phyloP scores from a whole-genome alignment of 2,888 invertebrate species.

The Ochropleura plecta region DNA sequence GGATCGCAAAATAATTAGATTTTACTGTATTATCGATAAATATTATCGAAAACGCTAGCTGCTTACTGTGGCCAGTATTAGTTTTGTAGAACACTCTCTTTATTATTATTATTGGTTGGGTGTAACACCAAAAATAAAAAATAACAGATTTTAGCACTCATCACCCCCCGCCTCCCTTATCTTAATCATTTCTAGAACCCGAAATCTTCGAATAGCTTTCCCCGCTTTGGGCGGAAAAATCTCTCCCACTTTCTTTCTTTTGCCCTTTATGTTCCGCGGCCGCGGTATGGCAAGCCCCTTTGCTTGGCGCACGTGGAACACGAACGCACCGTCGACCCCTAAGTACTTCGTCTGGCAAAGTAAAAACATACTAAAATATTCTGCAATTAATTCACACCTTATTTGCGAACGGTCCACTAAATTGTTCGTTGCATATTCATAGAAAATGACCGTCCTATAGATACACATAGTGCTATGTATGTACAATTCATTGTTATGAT shows the following conservation, averaged over 20 bases:
- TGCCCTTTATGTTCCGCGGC: too few relatives aligned
- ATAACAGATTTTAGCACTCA: not conserved
- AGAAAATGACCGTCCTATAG: constrained; percentile 47
- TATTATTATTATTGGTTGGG: not conserved
- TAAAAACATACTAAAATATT: not conserved
- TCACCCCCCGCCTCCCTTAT: not conserved
- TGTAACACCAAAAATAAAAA: too few relatives aligned
- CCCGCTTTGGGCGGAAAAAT: too few relatives aligned
- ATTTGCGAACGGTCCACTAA: constrained; percentile 57
- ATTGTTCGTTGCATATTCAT: constrained; percentile 65
- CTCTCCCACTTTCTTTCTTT: too few relatives aligned
- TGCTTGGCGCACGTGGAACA: too few relatives aligned
- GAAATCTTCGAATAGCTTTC: not conserved
- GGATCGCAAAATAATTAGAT: not conserved
- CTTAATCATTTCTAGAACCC: not conserved
- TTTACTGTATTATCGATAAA: not conserved
- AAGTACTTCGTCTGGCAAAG: not conserved
- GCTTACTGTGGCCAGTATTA: not conserved
- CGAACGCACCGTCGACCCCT: not conserved
- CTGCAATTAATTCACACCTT: constrained; percentile 15
- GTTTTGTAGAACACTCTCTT: not conserved
- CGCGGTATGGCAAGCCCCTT: too few relatives aligned
- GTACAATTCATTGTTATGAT: constrained; percentile 58
- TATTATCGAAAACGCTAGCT: not conserved
- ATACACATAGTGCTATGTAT: constrained; percentile 18